phyloP scores from a whole-genome alignment of 2,888 invertebrate genomes.

The Hemicrepidius hirtus region DNA sequence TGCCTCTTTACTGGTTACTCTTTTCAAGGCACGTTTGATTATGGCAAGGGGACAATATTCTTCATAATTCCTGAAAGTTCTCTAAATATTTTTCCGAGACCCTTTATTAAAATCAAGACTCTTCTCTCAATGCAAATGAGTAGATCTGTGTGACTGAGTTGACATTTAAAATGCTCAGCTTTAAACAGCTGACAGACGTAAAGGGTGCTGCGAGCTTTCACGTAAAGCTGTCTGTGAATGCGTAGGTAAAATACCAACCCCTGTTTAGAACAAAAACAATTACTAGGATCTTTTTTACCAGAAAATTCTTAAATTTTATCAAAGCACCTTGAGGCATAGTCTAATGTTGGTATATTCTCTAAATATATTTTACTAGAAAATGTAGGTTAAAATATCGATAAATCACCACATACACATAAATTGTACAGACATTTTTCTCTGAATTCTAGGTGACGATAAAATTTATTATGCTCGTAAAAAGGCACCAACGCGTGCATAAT shows the following conservation, averaged over 20 bases:
- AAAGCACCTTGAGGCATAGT: background rate
- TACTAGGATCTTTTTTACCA: too few relatives aligned
- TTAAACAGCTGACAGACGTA: constrained; percentile 6
- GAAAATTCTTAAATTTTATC: background rate
- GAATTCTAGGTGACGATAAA: background rate
- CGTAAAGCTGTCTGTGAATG: background rate
- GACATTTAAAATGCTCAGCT: background rate
- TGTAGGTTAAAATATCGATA: constrained; percentile 21
- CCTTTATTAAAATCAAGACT: too few relatives aligned
- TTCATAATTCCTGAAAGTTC: too few relatives aligned
- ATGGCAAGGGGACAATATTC: too few relatives aligned
- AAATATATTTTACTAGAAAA: constrained; percentile 13
- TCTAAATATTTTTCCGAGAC: too few relatives aligned
- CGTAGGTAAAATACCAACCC: background rate
- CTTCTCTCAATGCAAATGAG: too few relatives aligned
- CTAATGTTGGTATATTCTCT: background rate
- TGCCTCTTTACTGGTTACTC: too few relatives aligned
- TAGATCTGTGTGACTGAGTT: background rate
- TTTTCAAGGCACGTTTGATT: too few relatives aligned
- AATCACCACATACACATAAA: constrained; percentile 12
- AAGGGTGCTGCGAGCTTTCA: background rate
- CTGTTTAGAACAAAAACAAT: too few relatives aligned
- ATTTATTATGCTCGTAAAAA: constrained; percentile 1
- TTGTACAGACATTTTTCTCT: constrained; percentile 1
- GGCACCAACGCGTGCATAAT: background rate